Evolutionary conservation across 37 sponge, comb jelly and placozoan genomes (phyloP).

Genomic region (Hexactinellida sp.): DNA sequence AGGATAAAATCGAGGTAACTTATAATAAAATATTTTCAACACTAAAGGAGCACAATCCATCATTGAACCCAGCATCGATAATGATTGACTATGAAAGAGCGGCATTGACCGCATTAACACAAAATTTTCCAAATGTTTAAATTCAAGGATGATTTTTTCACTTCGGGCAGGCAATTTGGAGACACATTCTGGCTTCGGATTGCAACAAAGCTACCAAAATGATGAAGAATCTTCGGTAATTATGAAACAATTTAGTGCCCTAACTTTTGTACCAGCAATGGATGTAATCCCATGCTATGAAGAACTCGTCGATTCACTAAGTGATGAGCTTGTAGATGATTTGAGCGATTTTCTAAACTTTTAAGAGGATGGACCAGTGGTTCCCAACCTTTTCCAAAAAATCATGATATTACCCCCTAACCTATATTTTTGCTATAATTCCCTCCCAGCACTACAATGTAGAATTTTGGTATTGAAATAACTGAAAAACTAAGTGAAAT

Average conservation of each 20-base stretch:
- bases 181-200: neutral
- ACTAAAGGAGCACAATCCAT: neutral
- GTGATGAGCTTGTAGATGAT: too few relatives aligned
- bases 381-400: too few relatives aligned
- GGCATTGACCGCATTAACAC: too few relatives aligned
- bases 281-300: neutral
- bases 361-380: too few relatives aligned
- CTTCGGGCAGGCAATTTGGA: neutral
- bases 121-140: neutral
- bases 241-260: neutral
- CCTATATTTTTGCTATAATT: too few relatives aligned
- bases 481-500: too few relatives aligned
- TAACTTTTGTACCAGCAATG: neutral
- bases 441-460: too few relatives aligned
- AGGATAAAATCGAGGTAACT: conserved; percentile 4
- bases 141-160: neutral
- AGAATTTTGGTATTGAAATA: too few relatives aligned
- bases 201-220: neutral
- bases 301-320: too few relatives aligned
- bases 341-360: too few relatives aligned
- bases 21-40: conserved; percentile 15
- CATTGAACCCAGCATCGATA: conserved; percentile 10
- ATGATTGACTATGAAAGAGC: neutral
- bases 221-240: neutral
- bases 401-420: too few relatives aligned